These are phyloP conservation scores for Episyrphus balteatus DNA, from an alignment of 1,140 invertebrate genomes.

Conservation along the genomic window DNA sequence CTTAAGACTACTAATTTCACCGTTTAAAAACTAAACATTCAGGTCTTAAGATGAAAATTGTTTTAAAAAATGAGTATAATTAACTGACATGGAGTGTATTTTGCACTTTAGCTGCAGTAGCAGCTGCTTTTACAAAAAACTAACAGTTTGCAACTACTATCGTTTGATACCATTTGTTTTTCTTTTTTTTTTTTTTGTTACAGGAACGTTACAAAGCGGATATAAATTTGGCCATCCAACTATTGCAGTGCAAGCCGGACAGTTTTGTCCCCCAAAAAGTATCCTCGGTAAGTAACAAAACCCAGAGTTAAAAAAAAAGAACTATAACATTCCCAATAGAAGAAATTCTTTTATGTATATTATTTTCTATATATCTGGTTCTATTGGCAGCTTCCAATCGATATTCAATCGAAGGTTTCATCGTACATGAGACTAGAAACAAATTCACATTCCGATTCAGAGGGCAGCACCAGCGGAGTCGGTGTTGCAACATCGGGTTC, in stretches of 20 bases:
- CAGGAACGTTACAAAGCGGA: constrained; percentile 91
- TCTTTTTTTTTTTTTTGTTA: constrained; percentile 31
- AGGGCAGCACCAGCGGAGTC: constrained; percentile 33
- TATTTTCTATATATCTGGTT: not conserved
- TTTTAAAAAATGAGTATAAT: no score
- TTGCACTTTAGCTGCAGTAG: no score
- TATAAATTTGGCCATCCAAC: constrained; percentile 85
- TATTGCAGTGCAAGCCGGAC: constrained; percentile 89
- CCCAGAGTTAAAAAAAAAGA: not conserved
- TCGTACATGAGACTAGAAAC: constrained; percentile 59
- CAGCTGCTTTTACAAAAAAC: no score
- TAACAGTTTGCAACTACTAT: not conserved
- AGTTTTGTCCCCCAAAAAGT: constrained; percentile 89
- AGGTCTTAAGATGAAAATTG: no score
- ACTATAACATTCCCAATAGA: not conserved
- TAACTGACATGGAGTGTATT: no score
- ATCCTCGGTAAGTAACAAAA: constrained; percentile 63
- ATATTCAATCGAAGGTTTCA: constrained; percentile 80
- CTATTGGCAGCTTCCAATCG: constrained; percentile 62
- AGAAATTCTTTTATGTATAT: not conserved
- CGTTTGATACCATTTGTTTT: not conserved
- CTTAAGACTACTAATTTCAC: no score
- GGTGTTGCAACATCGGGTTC: constrained; percentile 32
- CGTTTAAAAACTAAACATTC: no score
- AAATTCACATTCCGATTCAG: constrained; percentile 43